Evolutionary conservation across 2,113 vertebrate genomes (phyloP).

Genomic region (Albula glossodonta): DNA sequence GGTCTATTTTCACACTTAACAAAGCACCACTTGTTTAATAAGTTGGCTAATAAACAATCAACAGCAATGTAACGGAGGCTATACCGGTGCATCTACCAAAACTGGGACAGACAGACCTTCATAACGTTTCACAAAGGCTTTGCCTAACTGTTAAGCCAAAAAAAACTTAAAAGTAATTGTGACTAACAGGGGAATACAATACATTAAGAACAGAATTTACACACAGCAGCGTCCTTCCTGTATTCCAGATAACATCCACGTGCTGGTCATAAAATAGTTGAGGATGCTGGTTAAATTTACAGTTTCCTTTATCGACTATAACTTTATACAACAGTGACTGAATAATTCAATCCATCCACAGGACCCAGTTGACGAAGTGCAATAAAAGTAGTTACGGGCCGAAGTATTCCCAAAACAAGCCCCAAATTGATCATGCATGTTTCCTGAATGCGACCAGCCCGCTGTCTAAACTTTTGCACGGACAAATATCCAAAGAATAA

Average conservation of each 20-base stretch:
- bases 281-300: neutral
- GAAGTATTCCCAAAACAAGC: neutral
- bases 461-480: conserved; percentile 31
- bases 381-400: conserved; percentile 39
- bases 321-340: conserved; percentile 35
- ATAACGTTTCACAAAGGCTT: no score
- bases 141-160: neutral
- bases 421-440: neutral
- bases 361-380: conserved; percentile 40
- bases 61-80: neutral
- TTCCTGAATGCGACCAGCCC: neutral
- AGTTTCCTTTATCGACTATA: neutral
- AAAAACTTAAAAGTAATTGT: neutral
- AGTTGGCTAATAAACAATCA: neutral
- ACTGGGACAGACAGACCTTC: no score
- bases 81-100: neutral
- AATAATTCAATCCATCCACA: conserved; percentile 52
- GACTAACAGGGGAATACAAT: neutral
- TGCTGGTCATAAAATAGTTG: neutral
- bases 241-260: neutral
- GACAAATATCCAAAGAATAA: conserved; percentile 22
- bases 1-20: neutral
- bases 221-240: neutral
- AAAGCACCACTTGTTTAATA: neutral
- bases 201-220: neutral